Percentiles rank a stretch among this genome's conserved stretches.
These are phyloP conservation scores for Arenaria interpres DNA, from an alignment of 2,113 vertebrate genomes.

Conservation along the genomic window DNA sequence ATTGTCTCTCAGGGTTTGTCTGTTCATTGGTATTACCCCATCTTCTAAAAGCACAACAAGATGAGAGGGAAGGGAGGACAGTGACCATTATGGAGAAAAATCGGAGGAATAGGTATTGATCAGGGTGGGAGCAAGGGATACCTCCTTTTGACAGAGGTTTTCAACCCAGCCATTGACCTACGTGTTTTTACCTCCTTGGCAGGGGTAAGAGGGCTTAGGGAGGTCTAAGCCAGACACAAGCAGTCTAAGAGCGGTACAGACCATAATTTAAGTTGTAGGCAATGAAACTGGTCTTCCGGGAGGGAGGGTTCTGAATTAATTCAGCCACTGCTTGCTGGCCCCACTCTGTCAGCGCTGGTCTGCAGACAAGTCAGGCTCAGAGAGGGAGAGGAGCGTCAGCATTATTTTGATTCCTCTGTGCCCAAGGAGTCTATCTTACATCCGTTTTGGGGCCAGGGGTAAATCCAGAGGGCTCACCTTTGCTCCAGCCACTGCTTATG, in stretches of 20 bases:
- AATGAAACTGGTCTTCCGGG: background rate
- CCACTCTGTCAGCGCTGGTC: background rate
- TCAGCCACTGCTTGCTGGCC: background rate
- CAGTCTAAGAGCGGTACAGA: background rate
- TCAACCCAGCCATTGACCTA: background rate
- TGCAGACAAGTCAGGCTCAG: background rate
- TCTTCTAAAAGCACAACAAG: background rate
- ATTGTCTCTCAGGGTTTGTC: background rate
- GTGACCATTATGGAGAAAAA: background rate
- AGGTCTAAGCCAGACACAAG: background rate
- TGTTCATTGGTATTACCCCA: fast-evolving
- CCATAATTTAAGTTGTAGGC: background rate
- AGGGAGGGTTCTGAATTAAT: background rate
- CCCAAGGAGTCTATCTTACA: background rate
- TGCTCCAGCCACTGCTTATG: background rate
- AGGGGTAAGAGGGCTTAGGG: background rate
- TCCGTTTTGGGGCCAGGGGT: background rate
- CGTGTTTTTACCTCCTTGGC: background rate
- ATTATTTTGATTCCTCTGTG: background rate
- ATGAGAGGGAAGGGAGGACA: background rate
- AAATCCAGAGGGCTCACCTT: background rate
- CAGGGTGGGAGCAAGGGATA: background rate
- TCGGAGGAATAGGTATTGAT: background rate
- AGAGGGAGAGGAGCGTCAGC: background rate
- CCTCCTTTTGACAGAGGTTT: background rate